phyloP scores from a whole-genome alignment of 2,888 invertebrate genomes.

The Drosophila neutralis region DNA sequence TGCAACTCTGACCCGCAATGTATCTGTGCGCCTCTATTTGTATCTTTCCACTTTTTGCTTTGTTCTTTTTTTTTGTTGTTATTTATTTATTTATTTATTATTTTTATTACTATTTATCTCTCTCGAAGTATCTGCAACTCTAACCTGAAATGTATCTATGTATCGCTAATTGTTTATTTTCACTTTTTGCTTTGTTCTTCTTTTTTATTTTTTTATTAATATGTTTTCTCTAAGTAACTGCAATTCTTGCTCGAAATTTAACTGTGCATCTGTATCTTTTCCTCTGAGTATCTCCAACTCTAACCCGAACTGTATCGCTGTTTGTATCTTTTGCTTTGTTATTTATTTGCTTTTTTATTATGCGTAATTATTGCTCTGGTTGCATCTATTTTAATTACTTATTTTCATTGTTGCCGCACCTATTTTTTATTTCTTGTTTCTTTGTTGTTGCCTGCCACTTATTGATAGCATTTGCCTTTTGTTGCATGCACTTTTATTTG shows the following conservation, averaged over 20 bases:
- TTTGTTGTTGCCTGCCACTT: constrained; percentile 41
- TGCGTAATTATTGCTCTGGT: constrained; percentile 6
- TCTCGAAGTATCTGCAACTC: background rate
- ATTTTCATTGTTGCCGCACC: constrained; percentile 41
- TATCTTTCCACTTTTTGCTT: constrained; percentile 1
- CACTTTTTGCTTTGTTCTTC: background rate
- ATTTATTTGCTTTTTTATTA: background rate
- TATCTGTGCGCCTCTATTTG: constrained; percentile 4
- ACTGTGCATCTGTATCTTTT: background rate
- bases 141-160: background rate
- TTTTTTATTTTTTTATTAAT: background rate
- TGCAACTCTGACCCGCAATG: background rate
- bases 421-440: constrained; percentile 9
- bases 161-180: background rate
- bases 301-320: background rate
- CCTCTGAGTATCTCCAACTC: background rate
- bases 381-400: background rate
- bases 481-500: constrained; percentile 41
- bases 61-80: background rate
- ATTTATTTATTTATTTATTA: background rate
- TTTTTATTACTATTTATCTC: background rate
- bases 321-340: constrained; percentile 1
- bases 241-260: background rate
- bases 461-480: constrained; percentile 48
- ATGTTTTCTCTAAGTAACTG: background rate